phyloP scores from a whole-genome alignment of 2,888 invertebrate genomes.

The Hypsopygia costalis region DNA sequence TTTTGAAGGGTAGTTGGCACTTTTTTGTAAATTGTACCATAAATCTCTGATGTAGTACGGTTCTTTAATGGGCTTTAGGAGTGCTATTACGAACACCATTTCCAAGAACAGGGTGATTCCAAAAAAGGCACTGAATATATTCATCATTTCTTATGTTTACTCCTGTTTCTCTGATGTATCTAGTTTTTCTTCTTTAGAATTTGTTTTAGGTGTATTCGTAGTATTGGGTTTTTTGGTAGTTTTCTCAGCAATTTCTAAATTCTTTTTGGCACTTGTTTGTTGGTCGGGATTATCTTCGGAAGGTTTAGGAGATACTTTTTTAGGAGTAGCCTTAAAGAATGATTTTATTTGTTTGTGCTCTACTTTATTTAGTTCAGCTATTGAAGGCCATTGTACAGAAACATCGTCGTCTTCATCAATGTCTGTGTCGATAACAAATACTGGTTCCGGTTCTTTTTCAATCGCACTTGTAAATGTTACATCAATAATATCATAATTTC shows the following conservation, averaged over 20 bases:
- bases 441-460: conserved; percentile 21
- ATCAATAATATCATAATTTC: conserved; percentile 50
- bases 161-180: background rate
- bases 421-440: conserved; percentile 20
- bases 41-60: conserved; percentile 43
- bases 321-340: conserved; percentile 31
- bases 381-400: conserved; percentile 37
- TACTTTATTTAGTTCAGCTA: conserved; percentile 31
- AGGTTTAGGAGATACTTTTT: conserved; percentile 14
- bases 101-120: conserved; percentile 38
- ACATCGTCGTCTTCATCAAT: conserved; percentile 17
- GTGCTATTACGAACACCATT: conserved; percentile 34
- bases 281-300: conserved; percentile 1
- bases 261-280: background rate
- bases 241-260: background rate
- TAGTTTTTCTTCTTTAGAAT: conserved; percentile 1
- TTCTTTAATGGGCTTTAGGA: conserved; percentile 50
- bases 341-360: conserved; percentile 33
- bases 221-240: background rate
- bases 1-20: conserved; percentile 23
- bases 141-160: conserved; percentile 35
- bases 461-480: conserved; percentile 23
- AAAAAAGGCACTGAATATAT: conserved; percentile 37
- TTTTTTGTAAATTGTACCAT: conserved; percentile 36
- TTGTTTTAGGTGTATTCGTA: conserved; percentile 2